Evolutionary conservation across 2,113 vertebrate species (phyloP), one percentile per base, ranked within the genome.

Genomic region (Entosphenus tridentatus): DNA sequence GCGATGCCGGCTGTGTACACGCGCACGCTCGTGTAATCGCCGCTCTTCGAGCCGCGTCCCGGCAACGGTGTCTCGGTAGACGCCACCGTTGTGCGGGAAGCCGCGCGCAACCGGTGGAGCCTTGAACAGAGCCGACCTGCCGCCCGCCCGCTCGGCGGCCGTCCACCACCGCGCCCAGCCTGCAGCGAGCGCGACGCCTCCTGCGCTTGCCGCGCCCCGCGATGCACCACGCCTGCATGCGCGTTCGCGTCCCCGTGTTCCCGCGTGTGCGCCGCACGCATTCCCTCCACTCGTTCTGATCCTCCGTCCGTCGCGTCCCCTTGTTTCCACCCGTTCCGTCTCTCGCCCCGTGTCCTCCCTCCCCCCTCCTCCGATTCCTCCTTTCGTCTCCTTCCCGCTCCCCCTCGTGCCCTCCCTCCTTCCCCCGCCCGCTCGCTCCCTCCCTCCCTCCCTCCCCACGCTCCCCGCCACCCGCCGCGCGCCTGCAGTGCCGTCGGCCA

Each of bases 401-500:
- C 16, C 58, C 8, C 58, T 62, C 58, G 13, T 17, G 13, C 13
- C 16, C 58, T 62, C 58, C 16, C 58, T 62, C 58, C 16, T 13
- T 8, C 58, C 16, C 58, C 16, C 58, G 13, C 58, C 2, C 13
- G 13, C 58, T 62, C 58, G 2, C 58, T 62, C 58, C 16, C 12
- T 62, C 58, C 16, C 58, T 62, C 58, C 2, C 58, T 62, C 58
- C 16, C 12, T 62, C 58, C 16, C 58, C 21, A 21, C 13, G 13
- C 39, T 39, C 39, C 39, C 39, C 39, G 39, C 39, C 39, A 39
- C 39, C 39, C 39, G 6, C 39, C 39, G 39, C 39, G 39, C 39
- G 39, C 39, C 62, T 21, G 21, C 62, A 65, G 62, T 65, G 62
- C 62, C 62, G n/a, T 65, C 62, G 8, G n/a, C 62, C n/a, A 65